Evolutionary conservation across 2,888 invertebrate species (phyloP).

Genomic region (Drosophila tripunctata): DNA sequence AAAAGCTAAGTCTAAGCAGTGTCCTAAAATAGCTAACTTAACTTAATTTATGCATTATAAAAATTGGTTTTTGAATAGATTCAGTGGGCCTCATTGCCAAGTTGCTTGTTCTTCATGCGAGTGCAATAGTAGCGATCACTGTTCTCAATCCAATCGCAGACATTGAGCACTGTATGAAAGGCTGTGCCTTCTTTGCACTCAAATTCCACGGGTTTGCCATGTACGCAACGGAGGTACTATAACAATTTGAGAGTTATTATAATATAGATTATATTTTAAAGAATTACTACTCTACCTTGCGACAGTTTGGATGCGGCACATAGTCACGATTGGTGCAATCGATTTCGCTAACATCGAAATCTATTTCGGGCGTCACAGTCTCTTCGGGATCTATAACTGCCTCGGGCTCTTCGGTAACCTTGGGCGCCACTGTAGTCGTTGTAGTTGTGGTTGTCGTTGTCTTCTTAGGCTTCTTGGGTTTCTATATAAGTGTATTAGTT

Average conservation of each 20-base stretch:
- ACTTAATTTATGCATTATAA: constrained; percentile 29
- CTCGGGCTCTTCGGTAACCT: constrained; percentile 50
- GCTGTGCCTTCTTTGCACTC: constrained; percentile 90
- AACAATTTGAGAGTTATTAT: neutral
- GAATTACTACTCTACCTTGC: constrained; percentile 84
- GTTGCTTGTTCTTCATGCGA: constrained; percentile 57
- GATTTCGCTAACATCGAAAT: constrained; percentile 74
- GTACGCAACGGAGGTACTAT: constrained; percentile 94
- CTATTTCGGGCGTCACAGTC: constrained; percentile 4
- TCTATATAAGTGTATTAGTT: constrained; percentile 46
- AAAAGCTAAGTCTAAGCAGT: constrained; percentile 16
- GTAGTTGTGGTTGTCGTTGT: constrained; percentile 60
- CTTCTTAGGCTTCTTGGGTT: constrained; percentile 78
- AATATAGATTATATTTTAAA: neutral
- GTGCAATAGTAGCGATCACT: constrained; percentile 86
- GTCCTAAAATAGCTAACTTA: constrained; percentile 28
- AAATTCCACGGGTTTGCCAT: constrained; percentile 90
- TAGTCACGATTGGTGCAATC: constrained; percentile 86
- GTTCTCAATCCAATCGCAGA: constrained; percentile 93
- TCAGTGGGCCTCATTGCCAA: constrained; percentile 60
- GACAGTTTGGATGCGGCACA: constrained; percentile 86
- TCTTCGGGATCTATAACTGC: constrained; percentile 36
- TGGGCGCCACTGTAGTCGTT: constrained; percentile 62
- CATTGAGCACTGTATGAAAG: constrained; percentile 88
- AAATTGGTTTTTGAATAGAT: constrained; percentile 37